Conservation (phyloP, 2,113 vertebrate genomes). For the Myiopsitta monachus region DNA sequence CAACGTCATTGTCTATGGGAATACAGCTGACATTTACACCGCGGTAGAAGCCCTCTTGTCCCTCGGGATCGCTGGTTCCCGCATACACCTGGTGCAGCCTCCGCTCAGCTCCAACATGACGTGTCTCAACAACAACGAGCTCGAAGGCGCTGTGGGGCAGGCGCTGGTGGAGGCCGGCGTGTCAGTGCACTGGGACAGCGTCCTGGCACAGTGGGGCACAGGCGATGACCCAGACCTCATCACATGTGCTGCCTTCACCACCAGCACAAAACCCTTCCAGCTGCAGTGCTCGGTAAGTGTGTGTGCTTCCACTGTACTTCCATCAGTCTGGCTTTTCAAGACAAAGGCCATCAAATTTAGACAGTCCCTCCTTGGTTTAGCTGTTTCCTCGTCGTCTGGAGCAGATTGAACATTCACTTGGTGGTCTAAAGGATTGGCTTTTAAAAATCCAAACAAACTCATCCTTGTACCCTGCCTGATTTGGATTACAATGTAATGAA, state of each 20-base stretch:
- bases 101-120: conserved; percentile 18
- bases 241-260: conserved; percentile 77
- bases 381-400: background rate
- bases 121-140: conserved; percentile 66
- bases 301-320: background rate
- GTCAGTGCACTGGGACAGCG: conserved; percentile 61
- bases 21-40: conserved; percentile 83
- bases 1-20: conserved; percentile 86
- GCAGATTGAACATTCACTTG: background rate
- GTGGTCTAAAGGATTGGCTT: background rate
- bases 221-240: conserved; percentile 74
- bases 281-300: conserved; percentile 85
- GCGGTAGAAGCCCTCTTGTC: conserved; percentile 78
- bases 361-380: background rate
- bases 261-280: conserved; percentile 54
- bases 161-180: conserved; percentile 67
- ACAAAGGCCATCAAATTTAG: background rate
- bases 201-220: conserved; percentile 80
- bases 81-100: conserved; percentile 81
- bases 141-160: conserved; percentile 65
- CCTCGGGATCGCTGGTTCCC: conserved; percentile 77
- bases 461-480: background rate
- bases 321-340: background rate
- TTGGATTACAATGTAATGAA: background rate
- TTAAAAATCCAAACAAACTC: background rate